Evolutionary conservation across 2,113 vertebrate genomes (phyloP), one percentile per base, ranked within the genome.

Genomic region (Pachycephala philippinensis): DNA sequence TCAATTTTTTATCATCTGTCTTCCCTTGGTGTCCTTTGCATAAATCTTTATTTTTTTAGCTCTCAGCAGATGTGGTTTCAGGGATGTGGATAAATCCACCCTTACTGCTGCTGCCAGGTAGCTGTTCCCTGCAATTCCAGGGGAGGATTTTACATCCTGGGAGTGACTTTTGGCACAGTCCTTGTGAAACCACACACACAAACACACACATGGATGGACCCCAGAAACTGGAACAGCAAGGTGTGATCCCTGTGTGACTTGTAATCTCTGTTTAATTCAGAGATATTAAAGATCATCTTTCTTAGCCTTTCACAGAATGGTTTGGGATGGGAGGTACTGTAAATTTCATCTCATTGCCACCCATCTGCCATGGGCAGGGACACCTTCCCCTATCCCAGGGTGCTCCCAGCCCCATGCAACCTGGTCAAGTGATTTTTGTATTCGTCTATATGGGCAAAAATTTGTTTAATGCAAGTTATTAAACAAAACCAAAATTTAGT

Each of bases 131-230:
- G 45, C 15, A 8, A 6, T 72, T 80, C 45, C 68, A 59, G 53
- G 39, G 12, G 16, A 53, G 54, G 27, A 26, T 53, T 91, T 61
- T 66, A 27, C 2, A 2, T 37, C 18, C 23, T 21, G 15, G 31
- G 21, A 7, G 40, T 52, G 9, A 1, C 26, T 65, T 60, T 16
- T 23, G 61, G 45, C 26, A 14, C 14, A 24, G 45, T 64, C 35
- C 50, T 71, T 45, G 47, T 61, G 54, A 23, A 54, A 12, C 21
- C 53, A 57, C 53, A 19, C 40, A 23, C 35, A 33, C 21, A 60
- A 7, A 15, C 1, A 1, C 27, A 28, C 18, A 11, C 6, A 0
- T 28, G 70, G 59, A 24, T 13, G 40, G 35, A 56, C 39, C 20
- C 9, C 23, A 13, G 37, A 56, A 64, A 42, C 13, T 1, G 2